These are phyloP conservation scores for Lagopus muta DNA, from an alignment of 2,113 vertebrate species.

Conservation along the genomic window DNA sequence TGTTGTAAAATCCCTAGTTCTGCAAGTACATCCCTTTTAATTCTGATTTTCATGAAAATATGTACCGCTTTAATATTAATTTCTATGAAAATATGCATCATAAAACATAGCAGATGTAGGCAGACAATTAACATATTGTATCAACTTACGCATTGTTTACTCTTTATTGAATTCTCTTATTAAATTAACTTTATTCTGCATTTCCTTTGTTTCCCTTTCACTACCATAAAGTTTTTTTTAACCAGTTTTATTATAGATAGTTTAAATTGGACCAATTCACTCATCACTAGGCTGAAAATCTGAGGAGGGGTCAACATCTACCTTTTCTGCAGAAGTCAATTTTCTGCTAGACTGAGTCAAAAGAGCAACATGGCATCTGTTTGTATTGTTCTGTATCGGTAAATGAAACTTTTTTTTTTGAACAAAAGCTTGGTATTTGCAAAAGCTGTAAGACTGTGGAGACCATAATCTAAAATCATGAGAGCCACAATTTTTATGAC, in stretches of 20 bases:
- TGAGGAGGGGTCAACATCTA: constrained; percentile 38
- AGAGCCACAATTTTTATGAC: constrained; percentile 71
- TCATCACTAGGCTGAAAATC: constrained; percentile 17
- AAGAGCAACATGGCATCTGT: constrained; percentile 41
- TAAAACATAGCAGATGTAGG: constrained; percentile 42
- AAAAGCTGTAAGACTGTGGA: constrained; percentile 68
- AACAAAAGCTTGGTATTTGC: constrained; percentile 51
- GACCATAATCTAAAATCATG: constrained; percentile 72
- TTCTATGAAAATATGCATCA: constrained; percentile 42
- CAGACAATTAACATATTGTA: constrained; percentile 55
- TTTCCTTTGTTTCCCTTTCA: constrained; percentile 54
- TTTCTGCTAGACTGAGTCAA: constrained; percentile 68
- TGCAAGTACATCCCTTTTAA: neutral
- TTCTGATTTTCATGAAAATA: constrained; percentile 10
- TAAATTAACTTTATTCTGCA: constrained; percentile 44
- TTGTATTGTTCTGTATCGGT: constrained; percentile 36
- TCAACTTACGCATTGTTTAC: constrained; percentile 37
- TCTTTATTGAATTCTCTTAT: constrained; percentile 44
- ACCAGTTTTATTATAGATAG: neutral
- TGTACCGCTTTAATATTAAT: neutral
- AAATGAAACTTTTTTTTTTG: constrained; percentile 49
- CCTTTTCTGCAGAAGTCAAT: constrained; percentile 56
- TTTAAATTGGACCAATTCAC: constrained; percentile 32
- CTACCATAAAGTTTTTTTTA: constrained; percentile 17
- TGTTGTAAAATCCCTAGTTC: neutral